Conservation (phyloP, 2,113 vertebrate species). For the Melanerpes formicivorus region DNA sequence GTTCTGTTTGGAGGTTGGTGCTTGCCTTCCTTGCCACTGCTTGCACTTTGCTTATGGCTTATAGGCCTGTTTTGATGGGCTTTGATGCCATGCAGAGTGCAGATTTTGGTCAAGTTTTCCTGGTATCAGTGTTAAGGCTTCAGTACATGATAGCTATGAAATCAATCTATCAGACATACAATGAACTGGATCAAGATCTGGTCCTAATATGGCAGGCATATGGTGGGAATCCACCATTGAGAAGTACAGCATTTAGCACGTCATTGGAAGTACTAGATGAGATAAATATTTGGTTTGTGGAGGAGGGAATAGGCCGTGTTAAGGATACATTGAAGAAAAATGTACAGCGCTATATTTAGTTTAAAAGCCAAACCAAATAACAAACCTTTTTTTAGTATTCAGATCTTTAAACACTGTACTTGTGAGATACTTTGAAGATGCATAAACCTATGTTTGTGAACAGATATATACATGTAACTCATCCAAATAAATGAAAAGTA, state of each 20-base stretch:
- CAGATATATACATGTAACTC: slow-evolving; percentile 57
- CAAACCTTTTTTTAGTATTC: background rate
- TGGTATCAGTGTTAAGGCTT: slow-evolving; percentile 21
- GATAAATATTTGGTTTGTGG: background rate
- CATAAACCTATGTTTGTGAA: slow-evolving; percentile 38
- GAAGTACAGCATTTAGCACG: background rate
- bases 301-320: background rate
- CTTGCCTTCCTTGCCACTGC: background rate
- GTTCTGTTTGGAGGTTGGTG: background rate
- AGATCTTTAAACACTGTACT: background rate
- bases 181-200: slow-evolving; percentile 10
- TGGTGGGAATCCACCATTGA: background rate
- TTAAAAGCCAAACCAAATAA: background rate
- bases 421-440: slow-evolving; percentile 2
- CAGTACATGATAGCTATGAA: background rate
- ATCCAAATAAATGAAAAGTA: slow-evolving; percentile 74
- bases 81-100: background rate
- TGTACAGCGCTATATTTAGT: background rate
- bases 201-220: background rate
- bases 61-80: background rate
- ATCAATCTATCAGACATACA: background rate
- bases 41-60: background rate
- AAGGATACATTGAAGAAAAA: background rate
- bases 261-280: background rate
- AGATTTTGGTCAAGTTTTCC: background rate